A percentile compares a stretch with the other conserved stretches of the same genome.
phyloP scores from a whole-genome alignment of 1,140 invertebrate genomes.

The Gonioctena quinquepunctata region DNA sequence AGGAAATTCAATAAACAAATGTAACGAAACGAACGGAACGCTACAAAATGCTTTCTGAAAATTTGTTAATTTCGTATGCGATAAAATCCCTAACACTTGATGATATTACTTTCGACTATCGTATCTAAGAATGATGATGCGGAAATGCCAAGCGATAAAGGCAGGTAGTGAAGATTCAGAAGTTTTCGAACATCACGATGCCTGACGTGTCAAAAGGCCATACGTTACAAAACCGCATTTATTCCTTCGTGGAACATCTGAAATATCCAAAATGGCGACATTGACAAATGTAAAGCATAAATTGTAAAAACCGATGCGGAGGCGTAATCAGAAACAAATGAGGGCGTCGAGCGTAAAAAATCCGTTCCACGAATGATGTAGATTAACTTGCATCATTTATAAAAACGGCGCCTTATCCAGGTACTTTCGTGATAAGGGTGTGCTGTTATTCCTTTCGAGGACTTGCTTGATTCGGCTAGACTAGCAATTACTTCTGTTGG shows the following conservation, averaged over 20 bases:
- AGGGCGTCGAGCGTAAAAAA: neutral
- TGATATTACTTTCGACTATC: no score
- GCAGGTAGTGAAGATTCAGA: neutral
- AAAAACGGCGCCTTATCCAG: neutral
- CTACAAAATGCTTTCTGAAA: no score
- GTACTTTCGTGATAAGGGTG: neutral
- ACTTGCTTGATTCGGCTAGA: neutral
- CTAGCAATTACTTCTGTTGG: neutral
- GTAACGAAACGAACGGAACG: no score
- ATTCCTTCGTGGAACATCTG: neutral
- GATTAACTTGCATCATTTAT: neutral
- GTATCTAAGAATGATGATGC: neutral
- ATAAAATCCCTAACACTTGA: no score
- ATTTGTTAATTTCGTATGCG: no score
- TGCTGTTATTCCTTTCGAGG: neutral
- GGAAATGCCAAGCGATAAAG: neutral
- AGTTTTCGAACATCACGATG: neutral
- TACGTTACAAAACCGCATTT: neutral
- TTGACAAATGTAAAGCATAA: neutral
- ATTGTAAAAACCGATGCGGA: neutral
- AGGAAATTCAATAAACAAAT: no score
- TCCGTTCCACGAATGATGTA: neutral
- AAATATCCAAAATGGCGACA: neutral
- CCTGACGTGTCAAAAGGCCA: neutral
- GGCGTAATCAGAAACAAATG: neutral